Percentiles rank a stretch among this genome's conserved stretches.
Evolutionary conservation across 2,888 invertebrate genomes (phyloP).

Genomic region (Baronia brevicornis): DNA sequence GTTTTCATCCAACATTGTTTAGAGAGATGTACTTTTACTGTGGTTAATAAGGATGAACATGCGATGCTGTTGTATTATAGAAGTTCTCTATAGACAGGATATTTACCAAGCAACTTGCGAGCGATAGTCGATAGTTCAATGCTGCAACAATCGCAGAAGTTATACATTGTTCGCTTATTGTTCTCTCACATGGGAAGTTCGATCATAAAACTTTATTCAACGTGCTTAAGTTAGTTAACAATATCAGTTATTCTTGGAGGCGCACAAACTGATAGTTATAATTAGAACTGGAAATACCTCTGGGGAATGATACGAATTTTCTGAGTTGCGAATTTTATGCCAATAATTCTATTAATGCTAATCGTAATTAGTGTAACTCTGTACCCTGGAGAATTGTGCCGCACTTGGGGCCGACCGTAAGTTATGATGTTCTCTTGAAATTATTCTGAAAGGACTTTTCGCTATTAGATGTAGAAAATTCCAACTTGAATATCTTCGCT

Average conservation of each 20-base stretch:
- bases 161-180: conserved; percentile 46
- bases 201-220: conserved; percentile 49
- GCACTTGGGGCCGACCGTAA: no score
- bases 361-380: no score
- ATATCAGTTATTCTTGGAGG: conserved; percentile 34
- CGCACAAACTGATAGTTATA: conserved; percentile 31
- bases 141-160: conserved; percentile 34
- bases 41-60: conserved; percentile 14
- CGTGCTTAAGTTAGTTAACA: conserved; percentile 32
- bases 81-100: conserved; percentile 27
- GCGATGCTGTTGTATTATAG: conserved; percentile 16
- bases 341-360: no score
- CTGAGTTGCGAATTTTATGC: no score
- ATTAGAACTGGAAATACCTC: conserved; percentile 30
- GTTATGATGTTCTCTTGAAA: no score
- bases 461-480: no score
- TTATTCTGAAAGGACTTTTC: no score
- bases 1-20: no score
- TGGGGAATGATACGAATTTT: conserved; percentile 9
- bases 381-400: no score
- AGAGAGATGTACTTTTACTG: no score
- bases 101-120: conserved; percentile 36
- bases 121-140: conserved; percentile 28
- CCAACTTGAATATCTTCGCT: no score
- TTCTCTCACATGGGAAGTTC: conserved; percentile 42